Base-by-base conservation (phyloP, 2,888 invertebrate genomes). In the Oscheius sp. region DNA sequence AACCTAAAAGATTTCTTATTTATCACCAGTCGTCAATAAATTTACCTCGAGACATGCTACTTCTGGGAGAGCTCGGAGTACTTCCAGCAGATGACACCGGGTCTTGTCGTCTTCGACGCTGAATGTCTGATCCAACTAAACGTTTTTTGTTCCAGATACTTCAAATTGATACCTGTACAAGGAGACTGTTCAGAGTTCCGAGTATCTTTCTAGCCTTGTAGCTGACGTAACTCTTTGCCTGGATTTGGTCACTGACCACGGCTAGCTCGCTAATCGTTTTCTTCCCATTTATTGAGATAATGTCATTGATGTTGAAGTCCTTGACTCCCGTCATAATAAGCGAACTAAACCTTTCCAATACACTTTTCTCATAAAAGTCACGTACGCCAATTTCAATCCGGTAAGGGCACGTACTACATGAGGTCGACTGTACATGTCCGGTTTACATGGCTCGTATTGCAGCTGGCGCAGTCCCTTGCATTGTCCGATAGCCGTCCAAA, bases 371-470 rank as follows among this genome's bases (percentile, higher is more conserved):
- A n/a, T n/a, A n/a, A n/a, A n/a, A n/a, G 21, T 12, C 53, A 35
- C 35, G 35, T 35, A 35, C 35, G 35, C 18, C 35, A 56, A 18
- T 56, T 27, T 18, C 43, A 70, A 61, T 12, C 46, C 35, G 13
- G 45, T 46, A 21, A 74, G 46, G 21, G 74, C 64, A 16, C 49
- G n/a, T 12, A 74, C 69, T 16, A 77, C 59, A 64, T 75, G 69
- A 18, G 55, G 56, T 18, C 72, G 55, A 52, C 77, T 77, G 45
- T 16, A 72, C n/a, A 27, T 25, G 59, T 77, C 77, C 18, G 43
- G 25, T 23, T 52, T 69, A 49, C 68, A 75, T 1, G 77, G 77
- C 58, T 77, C 77, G 53, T 77, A 77, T 41, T 77, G 77, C 0
- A 77, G 29, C 63, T 75, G 74, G 1, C 27, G 23, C 7, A 77